A percentile compares a stretch with the other conserved stretches of the same genome.
Conservation (phyloP, 2,797 vertebrate genomes). For the Halcyon badia region DNA sequence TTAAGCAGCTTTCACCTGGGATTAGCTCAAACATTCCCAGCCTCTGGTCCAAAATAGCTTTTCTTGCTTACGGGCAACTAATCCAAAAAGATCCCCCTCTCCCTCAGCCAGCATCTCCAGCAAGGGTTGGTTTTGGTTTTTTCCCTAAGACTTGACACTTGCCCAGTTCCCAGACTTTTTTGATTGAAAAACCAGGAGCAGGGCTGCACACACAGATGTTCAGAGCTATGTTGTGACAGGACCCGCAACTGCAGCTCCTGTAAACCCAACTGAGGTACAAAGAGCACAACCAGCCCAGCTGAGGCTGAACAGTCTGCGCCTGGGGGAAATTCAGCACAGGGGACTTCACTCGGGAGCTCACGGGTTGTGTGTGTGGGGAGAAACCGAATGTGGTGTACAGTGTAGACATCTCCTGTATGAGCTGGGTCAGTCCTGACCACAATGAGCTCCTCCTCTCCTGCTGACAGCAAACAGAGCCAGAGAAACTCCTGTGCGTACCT, state of each 20-base stretch:
- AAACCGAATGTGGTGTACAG: too few relatives aligned
- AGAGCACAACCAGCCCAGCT: not conserved
- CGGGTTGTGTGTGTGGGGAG: accelerated
- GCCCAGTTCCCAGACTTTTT: not conserved
- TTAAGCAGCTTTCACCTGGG: conserved; percentile 67
- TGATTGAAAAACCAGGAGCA: accelerated
- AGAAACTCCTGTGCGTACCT: accelerated
- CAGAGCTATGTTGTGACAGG: not conserved
- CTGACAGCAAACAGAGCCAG: accelerated
- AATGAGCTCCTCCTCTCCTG: not conserved
- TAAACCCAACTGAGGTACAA: not conserved
- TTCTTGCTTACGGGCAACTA: not conserved
- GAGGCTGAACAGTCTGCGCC: accelerated
- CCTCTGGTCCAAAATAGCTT: conserved; percentile 61
- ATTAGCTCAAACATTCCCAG: conserved; percentile 68
- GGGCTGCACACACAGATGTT: accelerated
- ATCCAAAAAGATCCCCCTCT: not conserved
- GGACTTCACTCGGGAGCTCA: not conserved
- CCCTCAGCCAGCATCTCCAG: not conserved
- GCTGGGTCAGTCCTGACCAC: accelerated
- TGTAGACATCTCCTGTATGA: accelerated
- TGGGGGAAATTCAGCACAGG: not conserved
- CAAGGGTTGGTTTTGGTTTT: too few relatives aligned
- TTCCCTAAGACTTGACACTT: not conserved
- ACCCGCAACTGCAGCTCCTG: accelerated